Percentiles rank a stretch among this genome's conserved stretches.
These are phyloP conservation scores for Rhyacophila brunnea DNA, from an alignment of 1,140 invertebrate species.

Conservation along the genomic window DNA sequence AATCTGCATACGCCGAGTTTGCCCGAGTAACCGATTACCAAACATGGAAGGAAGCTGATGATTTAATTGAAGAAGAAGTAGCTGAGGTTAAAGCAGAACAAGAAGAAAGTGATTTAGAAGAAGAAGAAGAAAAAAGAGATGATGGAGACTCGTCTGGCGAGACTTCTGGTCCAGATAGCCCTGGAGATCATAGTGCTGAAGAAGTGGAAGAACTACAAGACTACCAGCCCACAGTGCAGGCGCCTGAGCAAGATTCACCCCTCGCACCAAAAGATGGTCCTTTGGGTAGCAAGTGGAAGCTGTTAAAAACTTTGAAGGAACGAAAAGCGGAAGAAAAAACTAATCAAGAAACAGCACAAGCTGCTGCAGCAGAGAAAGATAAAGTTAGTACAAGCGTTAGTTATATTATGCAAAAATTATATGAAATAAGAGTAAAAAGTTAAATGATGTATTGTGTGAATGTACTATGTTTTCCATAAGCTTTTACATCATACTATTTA, in stretches of 20 bases:
- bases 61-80: slow-evolving; percentile 37
- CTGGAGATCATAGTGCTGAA: slow-evolving; percentile 66
- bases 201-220: slow-evolving; percentile 61
- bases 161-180: slow-evolving; percentile 84
- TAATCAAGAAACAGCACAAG: slow-evolving; percentile 62
- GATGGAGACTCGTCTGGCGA: slow-evolving; percentile 69
- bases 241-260: slow-evolving; percentile 40
- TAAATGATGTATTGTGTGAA: too few relatives aligned
- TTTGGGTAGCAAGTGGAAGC: slow-evolving; percentile 83
- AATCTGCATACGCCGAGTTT: slow-evolving; percentile 36
- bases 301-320: slow-evolving; percentile 85
- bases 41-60: slow-evolving; percentile 43
- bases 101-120: slow-evolving; percentile 39
- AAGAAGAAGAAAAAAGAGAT: slow-evolving; percentile 46
- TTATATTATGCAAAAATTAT: slow-evolving; percentile 61
- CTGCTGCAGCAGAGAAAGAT: slow-evolving; percentile 63
- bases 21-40: slow-evolving; percentile 42
- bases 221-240: slow-evolving; percentile 1
- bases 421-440: slow-evolving; percentile 63
- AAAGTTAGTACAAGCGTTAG: slow-evolving; percentile 63
- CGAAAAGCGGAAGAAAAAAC: slow-evolving; percentile 82
- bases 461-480: too few relatives aligned
- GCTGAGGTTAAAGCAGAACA: slow-evolving; percentile 36
- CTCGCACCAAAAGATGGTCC: slow-evolving; percentile 57
- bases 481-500: too few relatives aligned